Base-by-base conservation (phyloP, 1,140 invertebrate genomes). In the Cydia amplana region DNA sequence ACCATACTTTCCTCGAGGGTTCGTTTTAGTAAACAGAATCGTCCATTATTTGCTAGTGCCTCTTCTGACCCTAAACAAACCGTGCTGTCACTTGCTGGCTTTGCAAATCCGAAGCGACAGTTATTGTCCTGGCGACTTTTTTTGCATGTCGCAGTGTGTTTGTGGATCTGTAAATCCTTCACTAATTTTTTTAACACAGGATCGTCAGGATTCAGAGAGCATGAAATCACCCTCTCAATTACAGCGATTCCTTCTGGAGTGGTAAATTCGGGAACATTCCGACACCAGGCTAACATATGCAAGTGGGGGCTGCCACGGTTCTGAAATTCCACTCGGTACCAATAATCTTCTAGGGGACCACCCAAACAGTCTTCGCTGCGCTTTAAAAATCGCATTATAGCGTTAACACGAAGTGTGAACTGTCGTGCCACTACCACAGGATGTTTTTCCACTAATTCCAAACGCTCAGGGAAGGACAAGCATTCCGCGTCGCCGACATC, bases 261-360 rank as follows among this genome's bases (percentile, higher is more conserved):
- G 49, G 23, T n/a, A 75, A 82, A 82, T 28, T 75, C 75, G 9
- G 77, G 80, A 51, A 77, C 7, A 78, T 51, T 46, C 0, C 73
- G 72, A 75, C 75, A 80, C 83, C 80, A 82, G 2, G 80, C 18
- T 10, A 80, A 43, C 79, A 83, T 84, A 74, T 84, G 80, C 1
- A 81, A 43, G 75, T 83, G 78, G 20, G 78, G 83, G 46, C 77
- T 81, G 18, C 83, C 81, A 49, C 80, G 49, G 67, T 79, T 81
- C 74, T 80, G 78, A 28, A 81, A 82, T 28, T 83, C 79, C 73
- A 80, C 28, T 46, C 75, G 32, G 6, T 51, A 73, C 75, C 75
- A 76, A 49, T 73, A 79, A 7, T 83, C 79, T 28, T 16, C 12
- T 72, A 83, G 32, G 16, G 18, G 7, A 23, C 79, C 78, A 28